phyloP scores from a whole-genome alignment of 2,113 vertebrate genomes.

The Rhodinocichla rosea region DNA sequence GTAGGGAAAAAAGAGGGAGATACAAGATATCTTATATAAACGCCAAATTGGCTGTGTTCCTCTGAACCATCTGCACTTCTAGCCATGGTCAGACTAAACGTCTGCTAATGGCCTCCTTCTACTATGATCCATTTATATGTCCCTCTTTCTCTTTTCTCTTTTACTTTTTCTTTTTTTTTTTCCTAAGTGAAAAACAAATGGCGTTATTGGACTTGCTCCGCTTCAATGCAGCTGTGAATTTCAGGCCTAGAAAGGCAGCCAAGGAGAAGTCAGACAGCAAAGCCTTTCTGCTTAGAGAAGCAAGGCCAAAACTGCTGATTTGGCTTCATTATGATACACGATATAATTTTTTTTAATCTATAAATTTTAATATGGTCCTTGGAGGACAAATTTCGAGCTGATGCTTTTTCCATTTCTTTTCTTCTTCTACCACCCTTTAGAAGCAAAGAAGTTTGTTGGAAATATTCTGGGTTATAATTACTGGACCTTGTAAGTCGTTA shows the following conservation, averaged over 20 bases:
- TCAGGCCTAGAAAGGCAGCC: constrained; percentile 55
- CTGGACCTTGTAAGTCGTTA: not conserved
- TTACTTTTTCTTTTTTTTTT: not conserved
- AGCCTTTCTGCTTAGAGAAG: constrained; percentile 47
- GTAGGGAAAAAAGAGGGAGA: constrained; percentile 53
- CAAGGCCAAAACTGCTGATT: constrained; percentile 69
- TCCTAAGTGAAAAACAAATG: constrained; percentile 68
- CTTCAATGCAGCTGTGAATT: constrained; percentile 70
- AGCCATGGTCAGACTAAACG: constrained; percentile 68
- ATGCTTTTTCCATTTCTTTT: constrained; percentile 49
- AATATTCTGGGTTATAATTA: not conserved
- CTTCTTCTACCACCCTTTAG: not conserved
- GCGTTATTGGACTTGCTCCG: constrained; percentile 49
- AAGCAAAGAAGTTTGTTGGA: not conserved
- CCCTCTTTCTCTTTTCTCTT: not conserved
- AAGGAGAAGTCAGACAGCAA: constrained; percentile 62
- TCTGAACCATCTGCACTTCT: constrained; percentile 73
- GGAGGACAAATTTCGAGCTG: constrained; percentile 30
- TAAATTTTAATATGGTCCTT: constrained; percentile 56
- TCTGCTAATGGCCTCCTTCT: constrained; percentile 68
- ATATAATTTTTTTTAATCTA: constrained; percentile 51
- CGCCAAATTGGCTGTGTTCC: constrained; percentile 70
- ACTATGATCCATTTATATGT: constrained; percentile 55
- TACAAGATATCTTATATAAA: constrained; percentile 64
- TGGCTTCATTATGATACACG: constrained; percentile 51